Evolutionary conservation across 2,888 invertebrate genomes (phyloP).

Genomic region (Phragmatobia fuliginosa): DNA sequence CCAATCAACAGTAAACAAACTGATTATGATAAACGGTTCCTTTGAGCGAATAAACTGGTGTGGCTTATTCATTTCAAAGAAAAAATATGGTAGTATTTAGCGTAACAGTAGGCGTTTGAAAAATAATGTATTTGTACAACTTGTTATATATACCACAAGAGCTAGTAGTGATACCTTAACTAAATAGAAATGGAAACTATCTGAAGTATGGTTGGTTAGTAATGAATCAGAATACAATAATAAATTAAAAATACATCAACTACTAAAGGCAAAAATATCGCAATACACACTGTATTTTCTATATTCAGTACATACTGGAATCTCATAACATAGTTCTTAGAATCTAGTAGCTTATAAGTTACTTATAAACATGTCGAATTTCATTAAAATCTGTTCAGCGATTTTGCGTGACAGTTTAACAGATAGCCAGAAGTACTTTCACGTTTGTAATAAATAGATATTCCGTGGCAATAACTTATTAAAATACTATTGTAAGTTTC

Average conservation of each 20-base stretch:
- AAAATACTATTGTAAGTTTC: not conserved
- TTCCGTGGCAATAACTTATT: no score
- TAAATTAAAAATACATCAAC: no score
- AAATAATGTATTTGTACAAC: not conserved
- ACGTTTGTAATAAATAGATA: no score
- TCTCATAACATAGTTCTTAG: no score
- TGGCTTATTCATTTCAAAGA: not conserved
- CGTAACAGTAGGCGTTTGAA: not conserved
- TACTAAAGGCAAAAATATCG: no score
- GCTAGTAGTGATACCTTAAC: not conserved
- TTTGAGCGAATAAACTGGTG: not conserved
- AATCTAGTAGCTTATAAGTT: no score
- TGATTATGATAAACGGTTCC: not conserved
- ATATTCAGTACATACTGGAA: not conserved
- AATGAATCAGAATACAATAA: no score
- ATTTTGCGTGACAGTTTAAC: no score
- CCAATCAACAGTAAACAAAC: conserved; percentile 17
- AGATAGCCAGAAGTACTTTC: no score
- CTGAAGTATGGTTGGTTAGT: no score
- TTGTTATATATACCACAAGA: not conserved
- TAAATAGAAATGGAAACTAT: not conserved
- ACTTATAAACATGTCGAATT: no score
- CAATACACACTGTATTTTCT: not conserved
- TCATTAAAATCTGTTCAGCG: no score
- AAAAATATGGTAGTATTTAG: not conserved